Evolutionary conservation across 1,140 invertebrate genomes (phyloP), one percentile per base, ranked within the genome.

Genomic region (Euura lappo): DNA sequence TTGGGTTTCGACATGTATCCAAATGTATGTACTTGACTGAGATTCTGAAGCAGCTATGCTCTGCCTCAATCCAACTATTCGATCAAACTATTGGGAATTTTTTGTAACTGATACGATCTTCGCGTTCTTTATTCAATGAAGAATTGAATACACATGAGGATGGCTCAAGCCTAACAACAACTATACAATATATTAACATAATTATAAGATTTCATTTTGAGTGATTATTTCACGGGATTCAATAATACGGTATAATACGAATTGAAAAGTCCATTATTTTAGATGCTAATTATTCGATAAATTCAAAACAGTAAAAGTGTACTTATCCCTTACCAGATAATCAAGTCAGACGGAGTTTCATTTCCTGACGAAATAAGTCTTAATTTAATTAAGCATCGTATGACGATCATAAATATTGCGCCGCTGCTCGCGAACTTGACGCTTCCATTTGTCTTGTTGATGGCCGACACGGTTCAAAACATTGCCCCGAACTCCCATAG

Each of bases 391-490:
- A 43, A 99, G 91, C 96, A 99, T 99, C 6, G 97, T 98, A 87
- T 99, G 97, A 73, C 95, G 90, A 85, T 99, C 97, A 83, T 99
- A 99, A 83, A 99, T 99, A 87, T 99, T 98, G 78, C 94, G 91
- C 71, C 98, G 89, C 85, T 99, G 98, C 83, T 99, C 98, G 75
- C 97, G 93, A 1, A 99, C 98, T 88, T 99, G 97, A 45, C 93
- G 90, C 85, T 99, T 99, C 98, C 98, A 99, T 84, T 97, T 98
- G 83, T 97, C 95, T 88, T 99, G 97, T 83, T 99, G 96, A 81
- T 97, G 95, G 2, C 96, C 96, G 44, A 99, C 97, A 69, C 97
- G 91, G 86, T 99, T 98, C 2, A 99, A 90, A 43, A 99, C 96
- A 88, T 96, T 96, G 3, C 92, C 93, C 70, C 94, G 89, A 3